These are phyloP conservation scores for Parotocinclus haroldoi DNA, from an alignment of 2,797 vertebrate species.

Conservation along the genomic window DNA sequence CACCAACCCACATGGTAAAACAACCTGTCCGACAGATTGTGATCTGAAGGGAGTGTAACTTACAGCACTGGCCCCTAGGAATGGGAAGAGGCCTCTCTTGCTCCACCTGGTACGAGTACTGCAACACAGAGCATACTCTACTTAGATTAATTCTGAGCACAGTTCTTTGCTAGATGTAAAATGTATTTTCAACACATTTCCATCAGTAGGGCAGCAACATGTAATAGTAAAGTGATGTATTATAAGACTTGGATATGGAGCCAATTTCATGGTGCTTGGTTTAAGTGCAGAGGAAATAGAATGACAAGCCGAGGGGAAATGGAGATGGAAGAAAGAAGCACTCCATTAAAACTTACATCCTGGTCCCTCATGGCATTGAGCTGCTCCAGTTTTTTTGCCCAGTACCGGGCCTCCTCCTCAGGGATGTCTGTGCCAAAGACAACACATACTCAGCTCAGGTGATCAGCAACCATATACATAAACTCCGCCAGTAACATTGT, in stretches of 20 bases:
- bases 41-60: constrained; percentile 44
- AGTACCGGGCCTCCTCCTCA: constrained; percentile 81
- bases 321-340: not conserved
- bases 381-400: constrained; percentile 83
- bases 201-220: not conserved
- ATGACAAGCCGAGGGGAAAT: constrained; percentile 7
- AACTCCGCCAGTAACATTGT: not conserved
- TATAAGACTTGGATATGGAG: not conserved
- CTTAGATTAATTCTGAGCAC: not conserved
- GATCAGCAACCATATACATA: not conserved
- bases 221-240: not conserved
- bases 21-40: not conserved
- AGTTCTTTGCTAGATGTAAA: too few relatives aligned
- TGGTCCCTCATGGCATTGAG: constrained; percentile 80
- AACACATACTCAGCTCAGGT: constrained; percentile 17
- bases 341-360: constrained; percentile 64
- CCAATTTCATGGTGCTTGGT: constrained; percentile 26
- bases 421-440: constrained; percentile 71
- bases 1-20: not conserved
- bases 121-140: constrained; percentile 21
- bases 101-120: constrained; percentile 84
- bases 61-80: constrained; percentile 90
- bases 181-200: too few relatives aligned
- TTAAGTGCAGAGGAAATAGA: not conserved
- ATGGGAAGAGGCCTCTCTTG: constrained; percentile 85